phyloP scores from a whole-genome alignment of 1,140 invertebrate species.

The Drosophila setifemur region DNA sequence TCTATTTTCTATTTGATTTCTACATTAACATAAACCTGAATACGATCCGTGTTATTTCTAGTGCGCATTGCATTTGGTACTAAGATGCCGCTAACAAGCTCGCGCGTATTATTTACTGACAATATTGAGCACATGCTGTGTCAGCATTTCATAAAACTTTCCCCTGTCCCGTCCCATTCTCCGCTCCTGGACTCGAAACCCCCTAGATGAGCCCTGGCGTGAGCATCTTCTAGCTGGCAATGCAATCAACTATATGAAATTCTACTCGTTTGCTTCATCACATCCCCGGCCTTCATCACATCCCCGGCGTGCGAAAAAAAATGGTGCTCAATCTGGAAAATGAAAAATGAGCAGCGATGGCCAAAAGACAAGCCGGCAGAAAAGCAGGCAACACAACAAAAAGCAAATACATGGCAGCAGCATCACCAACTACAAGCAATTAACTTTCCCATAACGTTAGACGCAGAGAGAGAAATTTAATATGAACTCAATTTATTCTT shows the following conservation, averaged over 20 bases:
- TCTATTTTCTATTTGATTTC: too few species aligned
- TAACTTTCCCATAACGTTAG: constrained; percentile 40
- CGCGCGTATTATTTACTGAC: constrained; percentile 44
- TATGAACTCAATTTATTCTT: constrained; percentile 32
- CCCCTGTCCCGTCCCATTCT: not conserved
- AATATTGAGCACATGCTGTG: constrained; percentile 48
- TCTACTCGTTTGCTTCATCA: constrained; percentile 45
- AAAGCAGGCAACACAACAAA: not conserved
- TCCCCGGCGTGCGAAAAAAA: constrained; percentile 25
- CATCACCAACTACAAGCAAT: constrained; percentile 41
- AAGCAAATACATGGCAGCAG: constrained; percentile 15
- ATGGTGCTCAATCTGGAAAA: constrained; percentile 40
- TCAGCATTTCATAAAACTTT: constrained; percentile 23
- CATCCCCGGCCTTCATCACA: not conserved
- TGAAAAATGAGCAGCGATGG: constrained; percentile 40
- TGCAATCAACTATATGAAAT: constrained; percentile 60
- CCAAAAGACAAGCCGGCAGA: constrained; percentile 3
- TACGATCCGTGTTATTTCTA: too few species aligned
- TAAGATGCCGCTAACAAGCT: constrained; percentile 18
- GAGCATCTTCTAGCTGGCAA: constrained; percentile 44
- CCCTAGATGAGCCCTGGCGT: not conserved
- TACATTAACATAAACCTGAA: not conserved
- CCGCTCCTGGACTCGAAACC: not conserved
- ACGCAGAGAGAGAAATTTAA: not conserved
- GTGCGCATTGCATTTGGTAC: too few species aligned